Evolutionary conservation across 2,113 vertebrate species (phyloP).

Genomic region (Spea bombifrons): DNA sequence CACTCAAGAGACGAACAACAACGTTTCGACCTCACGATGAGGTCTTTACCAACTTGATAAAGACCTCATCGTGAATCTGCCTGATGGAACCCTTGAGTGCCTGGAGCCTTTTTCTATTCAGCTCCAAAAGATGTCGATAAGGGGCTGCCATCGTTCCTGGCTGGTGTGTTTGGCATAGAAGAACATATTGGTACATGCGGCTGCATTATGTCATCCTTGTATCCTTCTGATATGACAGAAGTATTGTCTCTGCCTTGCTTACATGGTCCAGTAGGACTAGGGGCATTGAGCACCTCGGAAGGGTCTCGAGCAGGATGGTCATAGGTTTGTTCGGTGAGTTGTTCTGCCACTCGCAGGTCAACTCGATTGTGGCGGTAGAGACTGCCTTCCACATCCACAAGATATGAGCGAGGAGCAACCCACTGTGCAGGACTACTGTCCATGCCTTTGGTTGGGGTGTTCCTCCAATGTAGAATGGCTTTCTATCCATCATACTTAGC

Average conservation of each 20-base stretch:
- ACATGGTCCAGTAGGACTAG: not conserved
- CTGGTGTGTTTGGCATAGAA: not conserved
- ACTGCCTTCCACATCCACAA: not conserved
- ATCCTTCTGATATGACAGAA: not conserved
- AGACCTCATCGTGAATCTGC: too few relatives aligned
- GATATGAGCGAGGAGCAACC: not conserved
- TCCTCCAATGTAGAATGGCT: slow-evolving; percentile 4
- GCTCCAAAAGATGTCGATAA: not conserved
- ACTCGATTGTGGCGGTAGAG: too few relatives aligned
- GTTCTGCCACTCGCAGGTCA: not conserved
- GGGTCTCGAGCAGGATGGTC: not conserved
- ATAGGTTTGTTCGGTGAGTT: not conserved
- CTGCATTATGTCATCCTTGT: slow-evolving; percentile 1
- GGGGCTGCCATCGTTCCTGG: not conserved
- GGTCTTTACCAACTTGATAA: too few relatives aligned
- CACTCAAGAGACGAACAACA: too few relatives aligned
- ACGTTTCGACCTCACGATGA: too few relatives aligned
- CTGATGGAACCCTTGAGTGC: too few relatives aligned
- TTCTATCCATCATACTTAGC: not conserved
- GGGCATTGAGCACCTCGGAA: not conserved
- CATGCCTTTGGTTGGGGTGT: not conserved
- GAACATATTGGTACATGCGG: not conserved
- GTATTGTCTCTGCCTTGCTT: not conserved
- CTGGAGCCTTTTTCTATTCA: too few relatives aligned
- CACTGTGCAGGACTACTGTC: slow-evolving; percentile 16